A percentile compares a stretch with the other conserved stretches of the same genome.
These are phyloP conservation scores for Drosophila meridiana DNA, from an alignment of 2,888 invertebrate genomes.

Conservation along the genomic window DNA sequence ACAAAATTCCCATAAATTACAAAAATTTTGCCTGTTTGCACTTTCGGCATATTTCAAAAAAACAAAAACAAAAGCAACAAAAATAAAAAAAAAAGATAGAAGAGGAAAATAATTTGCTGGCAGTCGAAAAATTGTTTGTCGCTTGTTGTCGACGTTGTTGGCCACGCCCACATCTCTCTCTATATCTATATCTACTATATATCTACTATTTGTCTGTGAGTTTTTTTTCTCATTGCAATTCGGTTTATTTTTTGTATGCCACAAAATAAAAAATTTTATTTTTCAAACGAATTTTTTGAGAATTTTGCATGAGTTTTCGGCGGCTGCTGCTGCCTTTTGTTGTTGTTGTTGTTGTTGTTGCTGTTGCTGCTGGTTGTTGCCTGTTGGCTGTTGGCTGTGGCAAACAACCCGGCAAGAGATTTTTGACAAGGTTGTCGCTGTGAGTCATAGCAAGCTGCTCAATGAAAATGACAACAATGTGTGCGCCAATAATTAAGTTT, in stretches of 20 bases:
- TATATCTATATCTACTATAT: neutral
- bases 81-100: neutral
- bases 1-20: conserved; percentile 66
- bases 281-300: conserved; percentile 57
- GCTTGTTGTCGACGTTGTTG: conserved; percentile 36
- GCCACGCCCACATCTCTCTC: conserved; percentile 64
- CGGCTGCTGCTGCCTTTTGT: neutral
- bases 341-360: conserved; percentile 22
- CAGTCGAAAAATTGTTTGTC: conserved; percentile 67
- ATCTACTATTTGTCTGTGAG: conserved; percentile 40
- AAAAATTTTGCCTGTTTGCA: conserved; percentile 74
- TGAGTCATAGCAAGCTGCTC: conserved; percentile 49
- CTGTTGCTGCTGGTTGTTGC: conserved; percentile 11
- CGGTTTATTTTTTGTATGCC: conserved; percentile 21
- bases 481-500: conserved; percentile 66
- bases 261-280: conserved; percentile 12
- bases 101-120: conserved; percentile 35
- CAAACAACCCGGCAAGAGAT: conserved; percentile 34
- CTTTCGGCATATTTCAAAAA: conserved; percentile 64
- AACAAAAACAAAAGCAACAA: neutral
- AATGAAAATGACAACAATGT: conserved; percentile 70
- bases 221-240: conserved; percentile 25
- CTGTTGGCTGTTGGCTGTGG: conserved; percentile 6
- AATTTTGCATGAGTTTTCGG: conserved; percentile 49
- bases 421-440: conserved; percentile 48